Evolutionary conservation across 2,888 invertebrate species (phyloP), one percentile per base, ranked within the genome.

Genomic region (Drosophila pseudotalamancana): DNA sequence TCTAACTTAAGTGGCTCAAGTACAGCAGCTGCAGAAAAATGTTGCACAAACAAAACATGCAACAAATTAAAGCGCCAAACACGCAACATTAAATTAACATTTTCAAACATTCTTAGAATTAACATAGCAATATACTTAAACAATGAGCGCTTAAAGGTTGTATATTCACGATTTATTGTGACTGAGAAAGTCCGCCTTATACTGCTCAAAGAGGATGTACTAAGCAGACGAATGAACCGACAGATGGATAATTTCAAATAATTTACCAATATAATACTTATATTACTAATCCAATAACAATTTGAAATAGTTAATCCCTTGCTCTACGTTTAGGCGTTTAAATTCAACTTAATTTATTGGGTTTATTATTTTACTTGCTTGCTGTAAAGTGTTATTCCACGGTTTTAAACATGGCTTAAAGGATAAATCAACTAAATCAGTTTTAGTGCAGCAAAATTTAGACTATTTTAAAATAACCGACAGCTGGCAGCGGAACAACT

Each of bases 21-120:
- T 59, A 57, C 53, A 57, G 21, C 43, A 14, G 55, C 18, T 37
- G 37, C 31, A 35, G 19, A 60, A 70, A 63, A 54, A 59, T 64
- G 77, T 73, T 77, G 81, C 65, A 73, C 57, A 62, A 69, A 53
- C 19, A 48, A 55, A 16, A 21, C 57, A 69, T 42, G 32, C 2
- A 34, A 8, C 27, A 59, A 59, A 54, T 53, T 51, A 50, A 72
- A 59, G 61, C 40, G 19, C 21, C 35, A 34, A 29, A 55, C 21
- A 46, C 8, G 25, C 43, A 27, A 14, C 6, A 39, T 12, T 31
- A 16, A 49, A 12, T 32, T 21, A 21, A 1, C 11, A 25, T n/a
- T n/a, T n/a, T n/a, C 23, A 53, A 43, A 9, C 12, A 12, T 18
- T 18, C 37, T 40, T 60, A 49, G 67, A 18, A 35, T 53, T 53